Percentiles rank a stretch among this genome's conserved stretches.
phyloP scores from a whole-genome alignment of 2,888 invertebrate genomes.

The Spodoptera exigua region DNA sequence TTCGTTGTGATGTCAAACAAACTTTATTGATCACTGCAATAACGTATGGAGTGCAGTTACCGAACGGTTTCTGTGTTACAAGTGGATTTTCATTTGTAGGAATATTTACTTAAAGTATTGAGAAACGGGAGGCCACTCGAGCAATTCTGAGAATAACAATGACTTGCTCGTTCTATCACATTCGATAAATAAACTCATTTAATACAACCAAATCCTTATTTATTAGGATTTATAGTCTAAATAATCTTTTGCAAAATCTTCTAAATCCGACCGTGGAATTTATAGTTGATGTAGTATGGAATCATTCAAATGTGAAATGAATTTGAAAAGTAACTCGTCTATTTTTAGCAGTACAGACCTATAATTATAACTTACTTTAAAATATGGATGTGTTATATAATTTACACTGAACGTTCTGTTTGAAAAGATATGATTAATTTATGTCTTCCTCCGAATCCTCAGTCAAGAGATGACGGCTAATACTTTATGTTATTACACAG shows the following conservation, averaged over 20 bases:
- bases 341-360: background rate
- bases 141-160: no score
- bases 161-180: no score
- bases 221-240: no score
- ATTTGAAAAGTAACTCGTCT: background rate
- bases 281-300: no score
- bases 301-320: no score
- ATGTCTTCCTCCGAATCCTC: slow-evolving; percentile 49
- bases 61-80: slow-evolving; percentile 14
- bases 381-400: slow-evolving; percentile 14
- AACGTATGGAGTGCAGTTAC: slow-evolving; percentile 46
- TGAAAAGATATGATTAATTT: slow-evolving; percentile 41
- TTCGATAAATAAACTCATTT: no score
- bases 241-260: no score
- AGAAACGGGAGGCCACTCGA: background rate
- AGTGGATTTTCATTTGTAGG: background rate
- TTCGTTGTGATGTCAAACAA: slow-evolving; percentile 58
- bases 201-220: no score
- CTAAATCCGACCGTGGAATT: no score
- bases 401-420: slow-evolving; percentile 24
- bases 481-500: slow-evolving; percentile 26
- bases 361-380: slow-evolving; percentile 6
- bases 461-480: slow-evolving; percentile 25
- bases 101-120: background rate
- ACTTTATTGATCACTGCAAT: slow-evolving; percentile 52